A percentile compares a stretch with the other conserved stretches of the same genome.
These are phyloP conservation scores for Aplodontia rufa DNA, from an alignment of 2,113 vertebrate species.

Conservation along the genomic window DNA sequence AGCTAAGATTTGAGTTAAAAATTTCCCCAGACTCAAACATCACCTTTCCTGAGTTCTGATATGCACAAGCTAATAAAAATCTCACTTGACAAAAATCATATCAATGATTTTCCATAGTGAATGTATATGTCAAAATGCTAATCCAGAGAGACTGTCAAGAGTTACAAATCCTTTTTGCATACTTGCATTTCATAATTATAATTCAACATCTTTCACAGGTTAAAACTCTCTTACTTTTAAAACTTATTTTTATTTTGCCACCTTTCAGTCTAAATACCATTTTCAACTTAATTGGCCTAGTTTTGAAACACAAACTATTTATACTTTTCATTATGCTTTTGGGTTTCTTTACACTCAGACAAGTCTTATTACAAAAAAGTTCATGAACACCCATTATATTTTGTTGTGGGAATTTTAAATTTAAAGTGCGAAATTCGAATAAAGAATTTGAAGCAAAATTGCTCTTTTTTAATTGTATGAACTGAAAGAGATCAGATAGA, in stretches of 20 bases:
- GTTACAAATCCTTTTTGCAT: constrained; percentile 82
- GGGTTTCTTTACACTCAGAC: constrained; percentile 68
- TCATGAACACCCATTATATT: not conserved
- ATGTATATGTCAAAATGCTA: constrained; percentile 81
- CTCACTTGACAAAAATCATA: constrained; percentile 75
- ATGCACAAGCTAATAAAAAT: constrained; percentile 78
- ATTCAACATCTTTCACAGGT: constrained; percentile 79
- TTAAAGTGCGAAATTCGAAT: not conserved
- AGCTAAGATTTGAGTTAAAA: constrained; percentile 73
- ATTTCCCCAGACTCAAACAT: constrained; percentile 70
- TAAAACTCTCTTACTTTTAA: constrained; percentile 77
- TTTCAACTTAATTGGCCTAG: constrained; percentile 80
- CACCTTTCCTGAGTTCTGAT: constrained; percentile 75
- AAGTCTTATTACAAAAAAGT: not conserved
- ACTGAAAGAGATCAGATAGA: not conserved
- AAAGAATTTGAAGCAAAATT: not conserved
- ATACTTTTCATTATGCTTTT: constrained; percentile 75
- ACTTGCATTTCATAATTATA: constrained; percentile 81
- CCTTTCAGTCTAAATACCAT: constrained; percentile 65
- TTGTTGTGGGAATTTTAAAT: not conserved
- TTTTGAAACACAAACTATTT: constrained; percentile 80
- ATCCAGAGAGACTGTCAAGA: constrained; percentile 79
- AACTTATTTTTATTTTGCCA: constrained; percentile 71
- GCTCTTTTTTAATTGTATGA: not conserved
- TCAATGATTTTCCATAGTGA: constrained; percentile 78